Percentiles rank a stretch among this genome's conserved stretches.
These are phyloP conservation scores for Ptilonorhynchus violaceus DNA, from an alignment of 2,113 vertebrate genomes.

Conservation along the genomic window DNA sequence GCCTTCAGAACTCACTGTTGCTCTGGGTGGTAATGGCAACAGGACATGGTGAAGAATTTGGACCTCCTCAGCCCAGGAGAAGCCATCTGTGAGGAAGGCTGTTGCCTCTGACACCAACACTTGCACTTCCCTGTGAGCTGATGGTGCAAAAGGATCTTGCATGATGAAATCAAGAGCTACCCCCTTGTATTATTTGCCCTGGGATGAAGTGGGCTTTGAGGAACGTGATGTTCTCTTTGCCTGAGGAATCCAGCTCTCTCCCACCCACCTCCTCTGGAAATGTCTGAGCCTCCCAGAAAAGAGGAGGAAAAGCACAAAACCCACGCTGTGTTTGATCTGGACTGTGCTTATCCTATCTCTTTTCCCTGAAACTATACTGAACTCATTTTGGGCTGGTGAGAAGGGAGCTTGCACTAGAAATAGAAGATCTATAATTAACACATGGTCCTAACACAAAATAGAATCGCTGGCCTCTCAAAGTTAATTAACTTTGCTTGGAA, in stretches of 20 bases:
- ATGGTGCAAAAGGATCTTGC: background rate
- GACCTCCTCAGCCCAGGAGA: background rate
- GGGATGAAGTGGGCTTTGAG: background rate
- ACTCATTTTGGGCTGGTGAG: background rate
- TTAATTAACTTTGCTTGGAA: background rate
- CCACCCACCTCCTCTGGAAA: background rate
- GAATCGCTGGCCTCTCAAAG: background rate
- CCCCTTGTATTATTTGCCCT: background rate
- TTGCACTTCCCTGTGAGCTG: background rate
- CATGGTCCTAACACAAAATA: background rate
- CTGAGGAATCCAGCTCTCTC: background rate
- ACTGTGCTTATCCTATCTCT: background rate
- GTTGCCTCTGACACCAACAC: background rate
- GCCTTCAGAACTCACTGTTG: background rate
- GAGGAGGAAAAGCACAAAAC: background rate
- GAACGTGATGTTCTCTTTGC: background rate
- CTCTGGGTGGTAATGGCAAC: background rate
- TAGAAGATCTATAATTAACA: slow-evolving; percentile 24
- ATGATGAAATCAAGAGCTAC: background rate
- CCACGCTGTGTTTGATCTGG: background rate
- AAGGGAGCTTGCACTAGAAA: background rate
- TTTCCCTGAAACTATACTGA: background rate
- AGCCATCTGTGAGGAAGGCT: background rate
- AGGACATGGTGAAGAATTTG: background rate
- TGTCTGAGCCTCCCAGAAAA: background rate